Base-by-base conservation (phyloP, 2,888 invertebrate genomes). In the Callimorpha dominula region DNA sequence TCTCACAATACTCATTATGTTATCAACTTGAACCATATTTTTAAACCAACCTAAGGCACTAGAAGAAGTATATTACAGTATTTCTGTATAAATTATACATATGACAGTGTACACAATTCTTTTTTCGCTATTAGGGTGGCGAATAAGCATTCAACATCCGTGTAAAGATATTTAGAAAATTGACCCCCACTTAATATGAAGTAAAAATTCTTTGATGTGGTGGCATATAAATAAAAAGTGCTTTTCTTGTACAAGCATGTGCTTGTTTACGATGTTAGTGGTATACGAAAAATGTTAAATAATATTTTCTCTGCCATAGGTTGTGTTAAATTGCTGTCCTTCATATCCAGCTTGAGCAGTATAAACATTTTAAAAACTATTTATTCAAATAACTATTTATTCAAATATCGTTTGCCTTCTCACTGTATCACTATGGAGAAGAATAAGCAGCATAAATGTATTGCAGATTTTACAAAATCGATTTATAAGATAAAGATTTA, bases 41-140 rank as follows among this genome's bases (percentile, higher is more conserved):
- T 46, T 49, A 49, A 60, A 60, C 46, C 50, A 66, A 65, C 66
- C 15, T 57, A 70, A 65, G 68, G 68, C 68, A 70, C 65, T 65
- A 52, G 50, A 50, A 67, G 20, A 43, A 31, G 17, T 52, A 71
- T 65, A 46, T 57, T 65, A 54, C 43, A 65, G 43, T 54, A 17
- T 31, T 50, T 65, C 17, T 65, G 65, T 65, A 63, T n/a, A 40
- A 70, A 63, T 63, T 68, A 68, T 68, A 68, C 62, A 62, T 9
- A 68, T 49, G 49, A 60, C 68, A 60, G 15, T 14, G 31, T 50
- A 14, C 43, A 46, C 31, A 31, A 31, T 31, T 31, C 1, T 31
- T 31, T 54, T 4, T 40, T 63, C 7, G 52, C 54, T 43, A 17
- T 11, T 63, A 20, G 11, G 54, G 20, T n/a, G 54, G 54, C 54